phyloP scores from a whole-genome alignment of 2,888 invertebrate species.

The Cheilosia pagana region DNA sequence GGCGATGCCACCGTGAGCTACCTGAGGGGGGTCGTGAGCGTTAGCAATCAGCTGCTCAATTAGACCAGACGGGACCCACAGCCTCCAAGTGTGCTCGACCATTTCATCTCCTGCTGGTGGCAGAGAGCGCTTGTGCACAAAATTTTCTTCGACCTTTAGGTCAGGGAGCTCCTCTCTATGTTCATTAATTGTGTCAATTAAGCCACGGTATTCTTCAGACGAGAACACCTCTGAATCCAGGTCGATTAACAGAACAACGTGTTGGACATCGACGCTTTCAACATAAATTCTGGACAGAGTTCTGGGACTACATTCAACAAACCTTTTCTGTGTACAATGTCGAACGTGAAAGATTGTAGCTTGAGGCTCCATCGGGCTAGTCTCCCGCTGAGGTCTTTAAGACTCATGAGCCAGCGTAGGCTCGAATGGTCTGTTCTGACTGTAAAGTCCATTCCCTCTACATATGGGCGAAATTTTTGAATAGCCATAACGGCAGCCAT shows the following conservation, averaged over 20 bases:
- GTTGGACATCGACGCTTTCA: not conserved
- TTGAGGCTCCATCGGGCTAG: too few relatives aligned
- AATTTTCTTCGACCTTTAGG: not conserved
- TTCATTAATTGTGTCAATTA: not conserved
- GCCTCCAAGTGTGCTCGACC: constrained; percentile 11
- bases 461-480: too few relatives aligned
- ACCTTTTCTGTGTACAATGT: too few relatives aligned
- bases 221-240: constrained; percentile 3
- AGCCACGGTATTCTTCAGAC: not conserved
- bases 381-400: too few relatives aligned
- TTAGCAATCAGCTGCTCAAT: constrained; percentile 6
- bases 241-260: constrained; percentile 6
- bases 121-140: constrained; percentile 1
- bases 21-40: constrained; percentile 30
- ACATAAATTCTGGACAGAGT: not conserved
- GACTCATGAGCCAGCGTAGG: too few relatives aligned
- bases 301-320: too few relatives aligned
- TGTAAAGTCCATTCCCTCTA: too few relatives aligned
- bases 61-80: constrained; percentile 33
- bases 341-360: too few relatives aligned
- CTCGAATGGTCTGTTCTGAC: too few relatives aligned
- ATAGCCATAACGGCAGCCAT: too few relatives aligned
- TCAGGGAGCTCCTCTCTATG: constrained; percentile 12
- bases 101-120: not conserved
- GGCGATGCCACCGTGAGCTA: constrained; percentile 31